Evolutionary conservation across 1,140 invertebrate genomes (phyloP).

Genomic region (Drosophila tani): DNA sequence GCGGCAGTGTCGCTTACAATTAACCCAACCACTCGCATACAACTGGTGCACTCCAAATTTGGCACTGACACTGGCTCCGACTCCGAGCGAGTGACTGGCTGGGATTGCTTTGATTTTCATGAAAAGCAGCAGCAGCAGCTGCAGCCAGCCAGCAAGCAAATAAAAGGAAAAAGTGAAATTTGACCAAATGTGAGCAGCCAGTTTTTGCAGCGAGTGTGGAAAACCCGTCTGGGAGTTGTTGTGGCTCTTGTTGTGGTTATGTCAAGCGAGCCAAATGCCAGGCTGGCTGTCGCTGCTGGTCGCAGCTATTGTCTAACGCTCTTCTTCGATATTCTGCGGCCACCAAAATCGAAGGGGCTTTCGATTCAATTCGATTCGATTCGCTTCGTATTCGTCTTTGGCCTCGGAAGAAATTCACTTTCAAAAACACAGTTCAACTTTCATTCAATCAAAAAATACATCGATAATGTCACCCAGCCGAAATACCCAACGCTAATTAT

Average conservation of each 20-base stretch:
- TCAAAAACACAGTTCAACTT: slow-evolving; percentile 64
- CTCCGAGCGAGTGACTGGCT: slow-evolving; percentile 16
- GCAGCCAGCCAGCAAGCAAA: slow-evolving; percentile 33
- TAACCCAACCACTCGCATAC: slow-evolving; percentile 32
- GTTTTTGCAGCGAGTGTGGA: slow-evolving; percentile 47
- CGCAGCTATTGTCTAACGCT: slow-evolving; percentile 50
- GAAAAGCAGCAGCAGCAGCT: slow-evolving; percentile 26
- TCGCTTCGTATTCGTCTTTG: slow-evolving; percentile 47
- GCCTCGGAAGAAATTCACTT: slow-evolving; percentile 58
- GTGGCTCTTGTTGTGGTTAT: slow-evolving; percentile 54
- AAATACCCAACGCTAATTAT: slow-evolving; percentile 65
- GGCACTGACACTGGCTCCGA: slow-evolving; percentile 28
- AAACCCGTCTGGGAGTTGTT: slow-evolving; percentile 56
- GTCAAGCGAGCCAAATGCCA: slow-evolving; percentile 58
- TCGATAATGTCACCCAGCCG: slow-evolving; percentile 61
- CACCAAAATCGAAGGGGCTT: slow-evolving; percentile 30
- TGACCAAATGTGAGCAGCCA: slow-evolving; percentile 55
- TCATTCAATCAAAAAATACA: slow-evolving; percentile 63
- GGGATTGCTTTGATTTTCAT: slow-evolving; percentile 50
- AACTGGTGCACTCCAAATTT: slow-evolving; percentile 44
- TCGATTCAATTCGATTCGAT: slow-evolving; percentile 25
- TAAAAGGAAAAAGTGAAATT: slow-evolving; percentile 78
- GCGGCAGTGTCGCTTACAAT: slow-evolving; percentile 50
- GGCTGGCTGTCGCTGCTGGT: background rate
- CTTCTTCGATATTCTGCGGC: slow-evolving; percentile 42